Evolutionary conservation across 2,113 vertebrate species (phyloP), one percentile per base, ranked within the genome.

Genomic region (Fulica atra): DNA sequence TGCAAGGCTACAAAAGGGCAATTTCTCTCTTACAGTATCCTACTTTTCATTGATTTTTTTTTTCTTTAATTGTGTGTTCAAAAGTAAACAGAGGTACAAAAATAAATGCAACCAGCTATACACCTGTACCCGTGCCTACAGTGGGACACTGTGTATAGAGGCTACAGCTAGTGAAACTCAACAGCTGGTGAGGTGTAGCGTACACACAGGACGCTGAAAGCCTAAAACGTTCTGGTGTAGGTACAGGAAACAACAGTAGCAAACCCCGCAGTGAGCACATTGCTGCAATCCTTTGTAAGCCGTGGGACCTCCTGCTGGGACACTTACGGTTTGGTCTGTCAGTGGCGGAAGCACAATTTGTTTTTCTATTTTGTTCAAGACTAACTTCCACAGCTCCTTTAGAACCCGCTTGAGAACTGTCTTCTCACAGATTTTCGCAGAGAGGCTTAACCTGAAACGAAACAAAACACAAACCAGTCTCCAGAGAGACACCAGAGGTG

Each of bases 351-450:
- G 98, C 73, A 99, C 99, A 40, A 99, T 99, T 88, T 99, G 99
- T 82, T 98, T 99, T 94, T 99, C 99, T 70, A 99, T 99, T 97
- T 98, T 99, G 95, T 99, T 99, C 92, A 99, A 97, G 57, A 99
- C 99, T 13, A 99, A 97, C 89, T 99, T 99, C 99, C 99, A 99
- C 2, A 99, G 98, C 93, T 99, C 99, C 96, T 99, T 99, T 92
- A 99, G 97, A 85, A 99, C 98, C 56, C 99, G 98, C 92, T 99
- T 99, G 89, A 99, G 97, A 42, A 99, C 99, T 1, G 99, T 99
- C 97, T 99, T 99, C 98, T 99, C 99, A 93, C 99, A 99, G 95
- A 99, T 99, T 98, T 99, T 99, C 17, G 99, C 99, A 79, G 99
- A 99, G 65, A 99, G 96, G 65, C 99, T 99, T 97, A 99, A 98